Conservation (phyloP, 2,888 invertebrate genomes). For the Eurytoma adleriae region DNA sequence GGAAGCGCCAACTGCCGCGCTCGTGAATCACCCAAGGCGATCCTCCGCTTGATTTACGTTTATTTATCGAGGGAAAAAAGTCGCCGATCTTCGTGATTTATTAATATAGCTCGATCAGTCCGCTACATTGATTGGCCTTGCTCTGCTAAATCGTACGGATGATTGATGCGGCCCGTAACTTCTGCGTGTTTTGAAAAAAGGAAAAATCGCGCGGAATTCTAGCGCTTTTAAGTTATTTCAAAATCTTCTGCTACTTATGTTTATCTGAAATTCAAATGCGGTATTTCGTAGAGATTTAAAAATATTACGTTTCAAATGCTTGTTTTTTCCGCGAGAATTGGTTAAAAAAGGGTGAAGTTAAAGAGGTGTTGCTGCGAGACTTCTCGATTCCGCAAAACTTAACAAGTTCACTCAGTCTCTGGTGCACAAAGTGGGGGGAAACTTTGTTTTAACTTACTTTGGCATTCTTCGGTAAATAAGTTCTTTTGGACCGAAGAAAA, state of each 20-base stretch:
- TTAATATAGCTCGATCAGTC: neutral
- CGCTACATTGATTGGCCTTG: neutral
- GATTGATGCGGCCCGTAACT: neutral
- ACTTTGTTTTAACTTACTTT: slow-evolving; percentile 51
- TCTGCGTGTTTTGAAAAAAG: neutral
- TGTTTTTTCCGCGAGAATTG: slow-evolving; percentile 25
- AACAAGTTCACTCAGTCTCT: slow-evolving; percentile 30
- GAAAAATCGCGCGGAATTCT: too few species aligned
- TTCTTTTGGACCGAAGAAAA: slow-evolving; percentile 22
- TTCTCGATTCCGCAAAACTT: slow-evolving; percentile 47
- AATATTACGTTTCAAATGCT: slow-evolving; percentile 8
- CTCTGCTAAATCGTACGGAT: neutral
- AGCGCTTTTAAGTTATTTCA: too few species aligned
- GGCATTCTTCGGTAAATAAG: slow-evolving; percentile 53
- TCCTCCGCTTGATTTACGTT: slow-evolving; percentile 39
- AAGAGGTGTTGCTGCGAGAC: slow-evolving; percentile 41
- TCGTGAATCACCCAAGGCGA: slow-evolving; percentile 34
- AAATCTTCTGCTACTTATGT: neutral
- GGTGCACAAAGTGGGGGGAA: slow-evolving; percentile 28
- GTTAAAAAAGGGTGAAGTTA: slow-evolving; percentile 26
- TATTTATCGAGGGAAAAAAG: slow-evolving; percentile 23
- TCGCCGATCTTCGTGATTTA: slow-evolving; percentile 34
- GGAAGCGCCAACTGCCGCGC: slow-evolving; percentile 7
- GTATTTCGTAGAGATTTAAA: neutral
- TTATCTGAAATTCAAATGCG: neutral